A percentile compares a stretch with the other conserved stretches of the same genome.
These are phyloP conservation scores for Plebejus melissa DNA, from an alignment of 2,888 invertebrate genomes.

Conservation along the genomic window DNA sequence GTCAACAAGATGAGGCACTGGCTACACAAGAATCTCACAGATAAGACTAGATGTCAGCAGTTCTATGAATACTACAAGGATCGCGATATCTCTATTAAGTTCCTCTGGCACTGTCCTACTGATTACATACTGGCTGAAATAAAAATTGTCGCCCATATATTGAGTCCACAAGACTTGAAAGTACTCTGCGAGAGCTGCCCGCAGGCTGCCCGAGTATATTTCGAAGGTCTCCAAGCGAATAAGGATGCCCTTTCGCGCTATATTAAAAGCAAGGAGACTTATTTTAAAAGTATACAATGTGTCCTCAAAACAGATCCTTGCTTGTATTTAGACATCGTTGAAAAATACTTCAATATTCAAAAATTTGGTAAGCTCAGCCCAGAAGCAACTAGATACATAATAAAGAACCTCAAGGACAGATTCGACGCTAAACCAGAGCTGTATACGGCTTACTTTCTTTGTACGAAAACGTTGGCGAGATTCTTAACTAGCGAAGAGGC, in stretches of 20 bases:
- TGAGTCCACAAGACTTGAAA: slow-evolving; percentile 49
- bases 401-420: slow-evolving; percentile 47
- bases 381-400: slow-evolving; percentile 45
- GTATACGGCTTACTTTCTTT: slow-evolving; percentile 47
- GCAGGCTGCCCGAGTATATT: slow-evolving; percentile 47
- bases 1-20: slow-evolving; percentile 53
- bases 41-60: slow-evolving; percentile 45
- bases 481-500: slow-evolving; percentile 47
- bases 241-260: slow-evolving; percentile 41
- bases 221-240: slow-evolving; percentile 44
- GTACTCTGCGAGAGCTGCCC: slow-evolving; percentile 51
- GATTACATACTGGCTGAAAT: slow-evolving; percentile 46
- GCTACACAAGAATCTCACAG: slow-evolving; percentile 46
- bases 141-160: slow-evolving; percentile 43
- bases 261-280: slow-evolving; percentile 38
- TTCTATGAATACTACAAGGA: slow-evolving; percentile 53
- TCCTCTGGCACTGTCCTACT: slow-evolving; percentile 47
- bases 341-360: slow-evolving; percentile 45
- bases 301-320: slow-evolving; percentile 48
- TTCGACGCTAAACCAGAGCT: slow-evolving; percentile 50
- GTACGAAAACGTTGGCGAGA: slow-evolving; percentile 47
- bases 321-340: slow-evolving; percentile 49
- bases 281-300: slow-evolving; percentile 45
- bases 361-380: slow-evolving; percentile 40
- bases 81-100: slow-evolving; percentile 47